Evolutionary conservation across 2,888 invertebrate species (phyloP).

Genomic region (Nezara viridula): DNA sequence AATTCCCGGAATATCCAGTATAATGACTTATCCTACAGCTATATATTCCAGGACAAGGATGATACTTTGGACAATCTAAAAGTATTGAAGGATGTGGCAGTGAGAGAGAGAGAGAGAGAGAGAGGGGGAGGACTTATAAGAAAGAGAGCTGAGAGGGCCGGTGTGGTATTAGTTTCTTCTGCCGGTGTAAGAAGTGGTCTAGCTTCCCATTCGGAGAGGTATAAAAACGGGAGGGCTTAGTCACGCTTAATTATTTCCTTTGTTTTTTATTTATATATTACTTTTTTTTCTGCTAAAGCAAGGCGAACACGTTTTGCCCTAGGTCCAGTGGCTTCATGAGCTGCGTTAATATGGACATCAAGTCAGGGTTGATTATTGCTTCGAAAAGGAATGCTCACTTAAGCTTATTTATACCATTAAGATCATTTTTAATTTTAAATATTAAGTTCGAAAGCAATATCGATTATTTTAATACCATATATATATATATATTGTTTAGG

Average conservation of each 20-base stretch:
- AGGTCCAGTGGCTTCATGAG: neutral
- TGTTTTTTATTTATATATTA: neutral
- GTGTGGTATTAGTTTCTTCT: constrained; percentile 26
- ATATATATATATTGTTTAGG: too few relatives aligned
- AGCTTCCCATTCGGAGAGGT: neutral
- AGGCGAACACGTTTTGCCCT: neutral
- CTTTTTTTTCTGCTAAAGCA: neutral
- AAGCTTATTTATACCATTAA: too few relatives aligned
- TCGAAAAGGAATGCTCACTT: too few relatives aligned
- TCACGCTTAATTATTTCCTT: constrained; percentile 35
- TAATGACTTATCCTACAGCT: neutral
- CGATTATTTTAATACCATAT: too few relatives aligned
- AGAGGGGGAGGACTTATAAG: neutral
- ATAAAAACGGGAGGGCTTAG: constrained; percentile 17
- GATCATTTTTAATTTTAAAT: too few relatives aligned
- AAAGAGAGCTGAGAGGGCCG: constrained; percentile 7
- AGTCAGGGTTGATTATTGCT: too few relatives aligned
- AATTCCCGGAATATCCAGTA: too few relatives aligned
- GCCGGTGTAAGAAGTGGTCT: neutral
- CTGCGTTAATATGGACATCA: neutral
- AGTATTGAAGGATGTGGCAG: constrained; percentile 2
- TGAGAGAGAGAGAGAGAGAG: neutral
- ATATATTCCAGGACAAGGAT: neutral
- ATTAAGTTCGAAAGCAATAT: too few relatives aligned
- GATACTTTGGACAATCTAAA: neutral